phyloP scores from a whole-genome alignment of 2,113 vertebrate species.

The Chloroceryle aenea region DNA sequence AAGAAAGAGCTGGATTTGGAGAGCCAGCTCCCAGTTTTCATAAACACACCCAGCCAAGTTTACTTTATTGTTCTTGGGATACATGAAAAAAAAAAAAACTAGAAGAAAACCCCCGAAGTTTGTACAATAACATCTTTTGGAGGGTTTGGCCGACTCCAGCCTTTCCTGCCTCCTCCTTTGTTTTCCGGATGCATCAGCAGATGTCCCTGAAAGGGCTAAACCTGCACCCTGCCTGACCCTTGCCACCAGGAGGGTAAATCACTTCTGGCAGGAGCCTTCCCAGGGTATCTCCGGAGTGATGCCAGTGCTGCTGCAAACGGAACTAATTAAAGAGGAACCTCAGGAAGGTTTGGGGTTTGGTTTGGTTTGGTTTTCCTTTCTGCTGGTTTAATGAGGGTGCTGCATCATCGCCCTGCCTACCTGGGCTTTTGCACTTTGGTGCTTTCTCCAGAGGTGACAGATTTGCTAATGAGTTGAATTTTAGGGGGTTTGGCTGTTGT shows the following conservation, averaged over 20 bases:
- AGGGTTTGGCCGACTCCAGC: constrained; percentile 50
- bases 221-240: constrained; percentile 73
- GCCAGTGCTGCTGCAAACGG: constrained; percentile 10
- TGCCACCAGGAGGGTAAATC: constrained; percentile 57
- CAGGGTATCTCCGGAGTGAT: not conserved
- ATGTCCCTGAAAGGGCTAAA: constrained; percentile 67
- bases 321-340: constrained; percentile 13
- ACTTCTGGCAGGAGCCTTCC: constrained; percentile 49
- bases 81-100: not conserved
- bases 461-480: not conserved
- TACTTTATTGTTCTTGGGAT: constrained; percentile 68
- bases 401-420: accelerated
- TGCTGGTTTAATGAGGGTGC: not conserved
- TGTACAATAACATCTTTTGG: constrained; percentile 27
- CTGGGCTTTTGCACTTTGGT: not conserved
- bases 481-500: not conserved
- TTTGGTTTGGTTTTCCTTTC: not conserved
- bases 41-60: constrained; percentile 53
- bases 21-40: constrained; percentile 19
- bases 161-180: constrained; percentile 77
- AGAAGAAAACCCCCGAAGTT: not conserved
- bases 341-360: not conserved
- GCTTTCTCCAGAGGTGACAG: not conserved
- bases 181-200: constrained; percentile 72
- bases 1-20: not conserved